A percentile compares a stretch with the other conserved stretches of the same genome.
Evolutionary conservation across 2,888 invertebrate genomes (phyloP).

Genomic region (Acanthosepion lycidas): DNA sequence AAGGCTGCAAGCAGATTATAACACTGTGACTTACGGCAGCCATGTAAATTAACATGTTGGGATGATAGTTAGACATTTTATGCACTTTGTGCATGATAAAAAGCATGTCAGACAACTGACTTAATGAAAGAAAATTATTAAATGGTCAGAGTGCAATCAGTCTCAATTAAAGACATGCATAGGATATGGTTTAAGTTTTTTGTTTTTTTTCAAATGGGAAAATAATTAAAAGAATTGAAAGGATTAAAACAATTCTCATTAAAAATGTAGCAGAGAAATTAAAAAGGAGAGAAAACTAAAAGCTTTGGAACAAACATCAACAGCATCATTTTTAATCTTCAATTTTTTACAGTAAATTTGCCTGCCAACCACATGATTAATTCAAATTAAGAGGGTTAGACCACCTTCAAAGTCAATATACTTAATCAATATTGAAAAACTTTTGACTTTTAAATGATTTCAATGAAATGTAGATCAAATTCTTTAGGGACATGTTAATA

Average conservation of each 20-base stretch:
- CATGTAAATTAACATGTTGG: neutral
- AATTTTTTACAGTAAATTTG: neutral
- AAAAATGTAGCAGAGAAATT: neutral
- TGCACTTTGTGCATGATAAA: neutral
- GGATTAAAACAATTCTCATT: neutral
- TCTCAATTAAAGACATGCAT: neutral
- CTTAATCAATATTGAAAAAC: neutral
- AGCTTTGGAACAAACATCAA: neutral
- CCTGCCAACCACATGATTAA: slow-evolving; percentile 2
- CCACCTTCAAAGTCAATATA: neutral
- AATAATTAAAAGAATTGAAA: neutral
- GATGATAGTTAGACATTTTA: neutral
- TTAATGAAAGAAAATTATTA: neutral
- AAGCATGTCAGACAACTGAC: neutral
- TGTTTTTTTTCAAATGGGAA: neutral
- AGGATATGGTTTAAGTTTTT: neutral
- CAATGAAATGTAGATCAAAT: neutral
- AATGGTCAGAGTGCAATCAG: neutral
- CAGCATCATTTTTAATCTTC: neutral
- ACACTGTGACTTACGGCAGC: too few relatives aligned
- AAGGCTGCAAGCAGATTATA: too few relatives aligned
- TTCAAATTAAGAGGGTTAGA: neutral
- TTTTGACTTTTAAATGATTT: neutral
- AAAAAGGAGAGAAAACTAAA: neutral
- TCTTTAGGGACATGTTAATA: neutral